Evolutionary conservation across 2,888 invertebrate species (phyloP), one percentile per base, ranked within the genome.

Genomic region (Sesamia inferens): DNA sequence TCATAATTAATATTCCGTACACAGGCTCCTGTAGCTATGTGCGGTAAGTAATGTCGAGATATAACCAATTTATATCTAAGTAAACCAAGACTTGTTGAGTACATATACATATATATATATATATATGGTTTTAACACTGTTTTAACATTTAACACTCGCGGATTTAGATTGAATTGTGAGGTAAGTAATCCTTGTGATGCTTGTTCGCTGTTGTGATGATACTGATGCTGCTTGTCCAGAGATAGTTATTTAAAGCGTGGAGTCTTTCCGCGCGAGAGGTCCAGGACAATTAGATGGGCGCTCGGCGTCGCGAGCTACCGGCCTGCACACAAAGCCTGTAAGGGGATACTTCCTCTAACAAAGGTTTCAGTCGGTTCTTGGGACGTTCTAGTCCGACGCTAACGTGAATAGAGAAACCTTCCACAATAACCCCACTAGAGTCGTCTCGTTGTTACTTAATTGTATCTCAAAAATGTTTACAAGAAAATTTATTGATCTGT

Each of bases 331-430:
- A 96, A 95, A 94, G 94, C 90, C 79, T 89, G 96, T 94, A 95
- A 96, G 93, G 88, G 88, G 95, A 96, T 95, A 96, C 94, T 95
- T 95, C 95, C 94, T 94, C 90, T 92, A 92, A 94, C 96, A 94
- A 93, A 90, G 92, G 93, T 89, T 90, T 90, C 90, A 91, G 90
- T 85, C 87, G 86, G 74, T 90, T 90, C 92, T 94, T 92, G 90
- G 89, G 91, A 91, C 90, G 88, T 88, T 89, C 90, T 90, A 90
- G 89, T 90, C 87, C 83, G 86, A 84, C 84, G 84, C 85, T 85
- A 85, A 82, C 79, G 84, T 89, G 88, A 89, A 90, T 88, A 88
- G 88, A 88, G 81, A 84, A 59, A 63, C 64, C 83, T 85, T 81
- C 75, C 67, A 90, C 85, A 91, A 82, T 90, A 86, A 83, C 55